These are phyloP conservation scores for Acanthosepion esculentum DNA, from an alignment of 2,888 invertebrate species.

Conservation along the genomic window DNA sequence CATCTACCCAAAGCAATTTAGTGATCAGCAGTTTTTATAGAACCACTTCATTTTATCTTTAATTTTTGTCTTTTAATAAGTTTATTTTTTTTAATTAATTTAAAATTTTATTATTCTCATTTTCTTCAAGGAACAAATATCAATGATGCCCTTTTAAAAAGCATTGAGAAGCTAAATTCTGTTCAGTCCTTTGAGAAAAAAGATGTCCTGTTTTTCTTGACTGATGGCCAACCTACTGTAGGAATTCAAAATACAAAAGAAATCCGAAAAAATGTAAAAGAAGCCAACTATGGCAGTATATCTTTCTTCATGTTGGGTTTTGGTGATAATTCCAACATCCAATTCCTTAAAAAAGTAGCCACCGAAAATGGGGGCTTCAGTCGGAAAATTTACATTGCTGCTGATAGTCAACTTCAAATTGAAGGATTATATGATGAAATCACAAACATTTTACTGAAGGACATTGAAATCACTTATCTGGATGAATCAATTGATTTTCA, in stretches of 20 bases:
- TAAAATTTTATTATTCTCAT: too few relatives aligned
- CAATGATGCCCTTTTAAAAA: slow-evolving; percentile 79
- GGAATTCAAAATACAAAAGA: slow-evolving; percentile 67
- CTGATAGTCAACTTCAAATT: slow-evolving; percentile 82
- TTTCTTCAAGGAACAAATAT: slow-evolving; percentile 79
- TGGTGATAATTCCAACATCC: slow-evolving; percentile 82
- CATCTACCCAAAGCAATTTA: too few relatives aligned
- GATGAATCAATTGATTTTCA: not conserved
- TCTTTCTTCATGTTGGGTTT: slow-evolving; percentile 83
- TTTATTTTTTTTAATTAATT: too few relatives aligned
- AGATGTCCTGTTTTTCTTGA: slow-evolving; percentile 74
- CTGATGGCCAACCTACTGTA: slow-evolving; percentile 75
- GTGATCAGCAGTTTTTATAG: too few relatives aligned
- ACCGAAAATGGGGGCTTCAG: slow-evolving; percentile 82
- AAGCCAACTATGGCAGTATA: slow-evolving; percentile 54
- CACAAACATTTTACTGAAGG: not conserved
- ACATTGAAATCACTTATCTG: not conserved
- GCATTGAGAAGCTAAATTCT: slow-evolving; percentile 75
- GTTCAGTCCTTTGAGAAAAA: slow-evolving; percentile 51
- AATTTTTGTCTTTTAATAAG: too few relatives aligned
- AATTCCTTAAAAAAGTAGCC: slow-evolving; percentile 81
- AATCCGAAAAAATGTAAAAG: slow-evolving; percentile 63
- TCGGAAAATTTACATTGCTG: slow-evolving; percentile 83
- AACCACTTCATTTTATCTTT: too few relatives aligned
- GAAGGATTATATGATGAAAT: slow-evolving; percentile 80